phyloP scores from a whole-genome alignment of 2,797 vertebrate genomes.

The Eulemur mongoz region DNA sequence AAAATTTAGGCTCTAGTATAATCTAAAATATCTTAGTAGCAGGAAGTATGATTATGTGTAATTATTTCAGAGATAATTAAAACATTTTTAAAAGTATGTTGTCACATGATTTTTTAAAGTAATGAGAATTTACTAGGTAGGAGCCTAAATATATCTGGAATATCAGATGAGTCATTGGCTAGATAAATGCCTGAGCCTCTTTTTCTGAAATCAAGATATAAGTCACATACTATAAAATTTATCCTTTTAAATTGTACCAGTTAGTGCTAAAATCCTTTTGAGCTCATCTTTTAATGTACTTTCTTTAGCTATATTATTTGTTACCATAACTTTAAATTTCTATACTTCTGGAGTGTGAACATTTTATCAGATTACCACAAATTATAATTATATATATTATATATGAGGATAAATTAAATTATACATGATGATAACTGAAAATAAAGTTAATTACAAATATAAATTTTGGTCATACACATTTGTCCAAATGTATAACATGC shows the following conservation, averaged over 20 bases:
- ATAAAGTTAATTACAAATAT: background rate
- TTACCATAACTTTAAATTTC: background rate
- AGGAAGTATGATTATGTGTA: background rate
- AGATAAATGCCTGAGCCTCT: background rate
- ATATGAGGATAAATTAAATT: background rate
- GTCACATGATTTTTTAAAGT: background rate
- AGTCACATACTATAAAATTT: background rate
- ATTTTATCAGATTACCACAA: background rate
- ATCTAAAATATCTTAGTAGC: background rate
- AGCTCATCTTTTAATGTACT: background rate
- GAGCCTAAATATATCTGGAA: background rate
- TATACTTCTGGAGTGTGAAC: background rate
- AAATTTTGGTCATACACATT: background rate
- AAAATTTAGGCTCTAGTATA: background rate
- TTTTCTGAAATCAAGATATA: background rate
- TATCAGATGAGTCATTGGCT: background rate
- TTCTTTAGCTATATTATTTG: background rate
- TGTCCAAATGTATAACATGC: background rate
- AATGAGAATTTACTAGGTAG: background rate
- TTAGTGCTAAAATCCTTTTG: background rate
- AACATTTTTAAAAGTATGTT: background rate
- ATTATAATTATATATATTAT: background rate
- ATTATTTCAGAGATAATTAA: slow-evolving; percentile 1
- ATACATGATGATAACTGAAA: background rate
- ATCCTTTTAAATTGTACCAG: background rate